Conservation (phyloP, 2,888 invertebrate species). For the Dusona sp. region DNA sequence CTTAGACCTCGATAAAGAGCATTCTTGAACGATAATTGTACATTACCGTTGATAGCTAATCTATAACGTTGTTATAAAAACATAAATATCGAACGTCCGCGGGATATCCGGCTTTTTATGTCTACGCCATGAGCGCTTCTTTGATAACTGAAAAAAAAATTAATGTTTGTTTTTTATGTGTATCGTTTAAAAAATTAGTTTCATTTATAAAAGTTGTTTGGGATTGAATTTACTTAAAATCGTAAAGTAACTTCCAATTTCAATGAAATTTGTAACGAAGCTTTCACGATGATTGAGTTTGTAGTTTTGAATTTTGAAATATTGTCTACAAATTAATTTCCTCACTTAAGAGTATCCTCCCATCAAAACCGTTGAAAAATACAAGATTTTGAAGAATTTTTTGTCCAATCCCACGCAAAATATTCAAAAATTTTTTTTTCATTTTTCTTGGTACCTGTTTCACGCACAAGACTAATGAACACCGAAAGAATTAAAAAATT, state of each 20-base stretch:
- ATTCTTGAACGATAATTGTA: conserved; percentile 37
- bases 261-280: neutral
- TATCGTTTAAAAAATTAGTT: neutral
- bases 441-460: too few relatives aligned
- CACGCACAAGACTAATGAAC: too few relatives aligned
- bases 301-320: neutral
- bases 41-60: conserved; percentile 24
- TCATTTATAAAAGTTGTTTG: too few relatives aligned
- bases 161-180: neutral
- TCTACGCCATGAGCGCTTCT: neutral
- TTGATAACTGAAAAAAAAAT: neutral
- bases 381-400: too few relatives aligned
- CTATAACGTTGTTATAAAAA: neutral
- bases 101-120: neutral
- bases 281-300: neutral
- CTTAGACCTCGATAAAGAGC: conserved; percentile 32
- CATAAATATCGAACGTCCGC: conserved; percentile 5
- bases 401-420: too few relatives aligned
- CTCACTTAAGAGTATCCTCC: too few relatives aligned
- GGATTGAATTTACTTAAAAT: too few relatives aligned
- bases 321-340: neutral
- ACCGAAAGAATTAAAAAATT: too few relatives aligned
- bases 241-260: neutral
- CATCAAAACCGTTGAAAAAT: too few relatives aligned
- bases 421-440: too few relatives aligned